Conservation (phyloP, 2,797 vertebrate genomes). For the Distichodus sexfasciatus region DNA sequence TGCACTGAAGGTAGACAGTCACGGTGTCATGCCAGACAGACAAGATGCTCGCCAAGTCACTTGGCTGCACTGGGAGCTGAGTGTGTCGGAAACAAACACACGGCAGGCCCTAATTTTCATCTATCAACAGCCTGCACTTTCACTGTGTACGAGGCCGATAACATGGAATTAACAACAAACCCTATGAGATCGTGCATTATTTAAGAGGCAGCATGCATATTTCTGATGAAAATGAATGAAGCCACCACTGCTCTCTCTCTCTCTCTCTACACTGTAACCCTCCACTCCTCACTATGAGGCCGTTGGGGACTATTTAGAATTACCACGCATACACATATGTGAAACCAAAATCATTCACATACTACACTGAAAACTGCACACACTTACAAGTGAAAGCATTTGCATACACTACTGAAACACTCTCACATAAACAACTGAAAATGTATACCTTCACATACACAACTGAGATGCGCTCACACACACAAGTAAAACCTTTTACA, state of each 20-base stretch:
- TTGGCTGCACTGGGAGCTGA: constrained; percentile 37
- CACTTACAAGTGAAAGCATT: too few species aligned
- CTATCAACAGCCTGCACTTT: constrained; percentile 59
- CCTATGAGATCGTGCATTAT: constrained; percentile 77
- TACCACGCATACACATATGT: too few species aligned
- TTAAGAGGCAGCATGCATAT: constrained; percentile 78
- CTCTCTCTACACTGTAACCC: background rate
- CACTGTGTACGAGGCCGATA: constrained; percentile 45
- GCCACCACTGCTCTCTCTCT: constrained; percentile 1
- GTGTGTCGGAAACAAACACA: constrained; percentile 52
- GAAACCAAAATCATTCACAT: too few species aligned
- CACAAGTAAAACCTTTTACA: too few species aligned
- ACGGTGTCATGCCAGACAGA: constrained; percentile 45
- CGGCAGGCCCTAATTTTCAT: constrained; percentile 58
- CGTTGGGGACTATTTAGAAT: too few species aligned
- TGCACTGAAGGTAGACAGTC: constrained; percentile 4
- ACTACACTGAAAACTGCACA: too few species aligned
- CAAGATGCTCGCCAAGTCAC: constrained; percentile 17
- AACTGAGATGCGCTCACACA: too few species aligned
- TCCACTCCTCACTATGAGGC: background rate
- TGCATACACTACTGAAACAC: too few species aligned
- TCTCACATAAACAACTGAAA: too few species aligned
- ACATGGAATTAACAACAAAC: constrained; percentile 62
- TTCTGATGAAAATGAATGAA: constrained; percentile 71
- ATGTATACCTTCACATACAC: too few species aligned